Conservation (phyloP, 2,797 vertebrate species). For the Acanthornis magna region DNA sequence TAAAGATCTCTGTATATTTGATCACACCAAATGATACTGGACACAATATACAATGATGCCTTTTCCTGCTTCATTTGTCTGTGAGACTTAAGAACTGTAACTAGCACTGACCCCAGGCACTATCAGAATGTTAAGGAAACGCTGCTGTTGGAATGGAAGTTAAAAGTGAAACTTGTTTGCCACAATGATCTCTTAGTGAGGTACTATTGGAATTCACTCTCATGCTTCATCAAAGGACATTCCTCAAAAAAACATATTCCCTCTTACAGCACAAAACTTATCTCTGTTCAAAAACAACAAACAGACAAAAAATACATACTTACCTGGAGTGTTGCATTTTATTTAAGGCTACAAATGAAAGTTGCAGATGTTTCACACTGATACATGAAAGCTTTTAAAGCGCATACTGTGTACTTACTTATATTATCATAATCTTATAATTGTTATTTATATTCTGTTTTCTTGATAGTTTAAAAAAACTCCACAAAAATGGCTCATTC, state of each 20-base stretch:
- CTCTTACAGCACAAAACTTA: background rate
- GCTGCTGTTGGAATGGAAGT: background rate
- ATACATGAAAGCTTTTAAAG: background rate
- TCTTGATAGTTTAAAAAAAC: background rate
- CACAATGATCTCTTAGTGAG: background rate
- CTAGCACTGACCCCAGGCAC: background rate
- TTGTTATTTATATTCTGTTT: background rate
- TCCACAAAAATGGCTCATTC: background rate
- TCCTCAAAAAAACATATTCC: background rate
- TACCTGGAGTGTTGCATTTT: background rate
- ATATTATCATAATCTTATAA: background rate
- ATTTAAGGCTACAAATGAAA: slow-evolving; percentile 31
- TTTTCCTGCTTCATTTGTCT: background rate
- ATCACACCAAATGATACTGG: background rate
- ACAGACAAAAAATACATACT: background rate
- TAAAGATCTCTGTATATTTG: background rate
- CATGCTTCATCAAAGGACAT: background rate
- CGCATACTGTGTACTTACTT: background rate
- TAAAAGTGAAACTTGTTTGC: background rate
- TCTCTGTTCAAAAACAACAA: background rate
- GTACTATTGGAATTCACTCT: background rate
- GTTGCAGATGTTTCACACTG: background rate
- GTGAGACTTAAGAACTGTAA: background rate
- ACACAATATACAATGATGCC: background rate
- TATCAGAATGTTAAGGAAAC: background rate